Percentiles rank a stretch among this genome's conserved stretches.
Evolutionary conservation across 2,797 vertebrate genomes (phyloP).

Genomic region (Oophaga sylvatica): DNA sequence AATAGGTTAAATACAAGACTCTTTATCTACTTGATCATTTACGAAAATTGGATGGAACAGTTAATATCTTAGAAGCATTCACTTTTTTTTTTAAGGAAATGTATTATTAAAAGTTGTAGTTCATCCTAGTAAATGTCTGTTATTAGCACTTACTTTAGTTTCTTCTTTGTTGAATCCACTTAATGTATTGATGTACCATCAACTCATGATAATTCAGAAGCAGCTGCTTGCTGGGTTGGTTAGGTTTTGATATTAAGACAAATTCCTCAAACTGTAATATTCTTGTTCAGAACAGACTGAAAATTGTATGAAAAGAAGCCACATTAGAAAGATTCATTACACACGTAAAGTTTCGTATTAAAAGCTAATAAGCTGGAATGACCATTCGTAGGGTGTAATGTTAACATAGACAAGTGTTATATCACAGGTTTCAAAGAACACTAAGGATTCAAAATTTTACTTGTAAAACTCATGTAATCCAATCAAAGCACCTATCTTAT

Average conservation of each 20-base stretch:
- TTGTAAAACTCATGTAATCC: not conserved
- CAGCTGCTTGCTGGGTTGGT: slow-evolving; percentile 16
- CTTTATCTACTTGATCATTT: too few relatives aligned
- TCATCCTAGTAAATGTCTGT: not conserved
- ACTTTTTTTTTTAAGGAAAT: not conserved
- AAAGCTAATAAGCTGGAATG: slow-evolving; percentile 48
- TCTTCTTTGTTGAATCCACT: not conserved
- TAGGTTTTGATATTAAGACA: slow-evolving; percentile 38
- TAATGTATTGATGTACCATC: not conserved
- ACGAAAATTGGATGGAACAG: not conserved
- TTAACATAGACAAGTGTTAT: slow-evolving; percentile 17
- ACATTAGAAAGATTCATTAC: slow-evolving; percentile 45
- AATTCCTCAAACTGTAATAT: slow-evolving; percentile 22
- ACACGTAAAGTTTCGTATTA: slow-evolving; percentile 45
- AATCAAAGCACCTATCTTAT: not conserved
- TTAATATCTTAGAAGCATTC: not conserved
- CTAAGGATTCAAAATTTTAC: not conserved
- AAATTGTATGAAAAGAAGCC: slow-evolving; percentile 37
- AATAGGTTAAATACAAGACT: too few relatives aligned
- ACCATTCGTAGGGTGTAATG: slow-evolving; percentile 28
- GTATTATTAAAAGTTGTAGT: not conserved
- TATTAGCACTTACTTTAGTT: not conserved
- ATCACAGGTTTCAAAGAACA: slow-evolving; percentile 1
- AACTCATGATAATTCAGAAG: not conserved
- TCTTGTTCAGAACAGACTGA: not conserved